Evolutionary conservation across 2,113 vertebrate genomes (phyloP).

Genomic region (Oceanodroma tethys): DNA sequence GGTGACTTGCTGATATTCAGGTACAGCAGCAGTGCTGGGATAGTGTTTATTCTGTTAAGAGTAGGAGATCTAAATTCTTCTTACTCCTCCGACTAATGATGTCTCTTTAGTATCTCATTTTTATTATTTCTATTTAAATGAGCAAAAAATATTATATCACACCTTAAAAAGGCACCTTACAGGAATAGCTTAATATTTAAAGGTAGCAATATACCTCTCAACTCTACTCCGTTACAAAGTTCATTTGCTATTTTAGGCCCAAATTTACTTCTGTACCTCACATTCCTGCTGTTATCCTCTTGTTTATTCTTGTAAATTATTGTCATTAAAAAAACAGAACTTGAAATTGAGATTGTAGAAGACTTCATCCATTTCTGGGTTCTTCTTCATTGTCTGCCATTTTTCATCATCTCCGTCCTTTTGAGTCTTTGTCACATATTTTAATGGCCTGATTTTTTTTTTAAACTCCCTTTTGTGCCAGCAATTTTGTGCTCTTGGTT

Average conservation of each 20-base stretch:
- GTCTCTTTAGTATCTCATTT: conserved; percentile 73
- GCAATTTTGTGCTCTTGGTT: background rate
- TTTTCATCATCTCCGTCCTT: background rate
- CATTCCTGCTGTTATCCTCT: conserved; percentile 1
- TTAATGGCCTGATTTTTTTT: background rate
- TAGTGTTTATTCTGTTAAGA: conserved; percentile 14
- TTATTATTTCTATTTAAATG: conserved; percentile 75
- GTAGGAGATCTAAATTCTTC: conserved; percentile 64
- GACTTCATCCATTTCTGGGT: background rate
- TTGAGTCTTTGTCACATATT: background rate
- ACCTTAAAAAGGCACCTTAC: conserved; percentile 64
- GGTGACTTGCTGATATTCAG: background rate
- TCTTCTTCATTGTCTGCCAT: background rate
- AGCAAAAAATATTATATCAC: conserved; percentile 62
- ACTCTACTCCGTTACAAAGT: background rate
- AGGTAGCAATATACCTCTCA: conserved; percentile 61
- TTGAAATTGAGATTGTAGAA: conserved; percentile 7
- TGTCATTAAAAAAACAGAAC: background rate
- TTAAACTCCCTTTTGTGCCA: background rate
- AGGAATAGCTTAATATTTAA: conserved; percentile 69
- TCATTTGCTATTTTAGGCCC: conserved; percentile 27
- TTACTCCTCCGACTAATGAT: conserved; percentile 60
- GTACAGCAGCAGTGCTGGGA: background rate
- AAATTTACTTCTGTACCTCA: conserved; percentile 20
- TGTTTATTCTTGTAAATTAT: conserved; percentile 58